phyloP scores from a whole-genome alignment of 2,113 vertebrate genomes.

The Nothoprocta pentlandii region DNA sequence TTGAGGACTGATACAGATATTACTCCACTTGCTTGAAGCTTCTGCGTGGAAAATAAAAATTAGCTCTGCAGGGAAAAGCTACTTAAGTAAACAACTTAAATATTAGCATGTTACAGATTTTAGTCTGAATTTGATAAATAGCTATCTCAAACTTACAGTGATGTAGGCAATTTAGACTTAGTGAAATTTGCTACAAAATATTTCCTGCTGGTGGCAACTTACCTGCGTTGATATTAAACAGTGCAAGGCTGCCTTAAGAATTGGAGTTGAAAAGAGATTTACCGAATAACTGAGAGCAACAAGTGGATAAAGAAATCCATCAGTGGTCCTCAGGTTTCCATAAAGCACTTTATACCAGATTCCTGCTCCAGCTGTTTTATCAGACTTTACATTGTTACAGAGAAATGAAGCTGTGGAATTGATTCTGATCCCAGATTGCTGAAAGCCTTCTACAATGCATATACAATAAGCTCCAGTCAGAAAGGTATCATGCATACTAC shows the following conservation, averaged over 20 bases:
- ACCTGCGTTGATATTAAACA: neutral
- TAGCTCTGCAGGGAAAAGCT: neutral
- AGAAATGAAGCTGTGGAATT: neutral
- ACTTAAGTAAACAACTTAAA: neutral
- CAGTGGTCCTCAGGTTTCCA: neutral
- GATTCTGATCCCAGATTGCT: neutral
- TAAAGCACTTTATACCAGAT: neutral
- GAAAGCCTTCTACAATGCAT: neutral
- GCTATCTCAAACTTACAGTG: neutral
- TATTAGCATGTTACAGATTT: neutral
- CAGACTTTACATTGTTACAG: neutral
- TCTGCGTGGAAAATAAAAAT: neutral
- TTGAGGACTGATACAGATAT: neutral
- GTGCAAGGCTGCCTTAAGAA: neutral
- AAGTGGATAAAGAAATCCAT: neutral
- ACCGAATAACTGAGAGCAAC: neutral
- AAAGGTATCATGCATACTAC: neutral
- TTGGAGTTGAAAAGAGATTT: neutral
- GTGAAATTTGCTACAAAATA: neutral
- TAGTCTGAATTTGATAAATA: neutral
- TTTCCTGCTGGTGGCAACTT: neutral
- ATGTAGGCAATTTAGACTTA: neutral
- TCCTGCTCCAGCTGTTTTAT: neutral
- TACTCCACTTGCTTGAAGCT: neutral
- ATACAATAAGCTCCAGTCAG: neutral